Evolutionary conservation across 2,113 vertebrate genomes (phyloP), one percentile per base, ranked within the genome.

Genomic region (Syngnathus floridae): DNA sequence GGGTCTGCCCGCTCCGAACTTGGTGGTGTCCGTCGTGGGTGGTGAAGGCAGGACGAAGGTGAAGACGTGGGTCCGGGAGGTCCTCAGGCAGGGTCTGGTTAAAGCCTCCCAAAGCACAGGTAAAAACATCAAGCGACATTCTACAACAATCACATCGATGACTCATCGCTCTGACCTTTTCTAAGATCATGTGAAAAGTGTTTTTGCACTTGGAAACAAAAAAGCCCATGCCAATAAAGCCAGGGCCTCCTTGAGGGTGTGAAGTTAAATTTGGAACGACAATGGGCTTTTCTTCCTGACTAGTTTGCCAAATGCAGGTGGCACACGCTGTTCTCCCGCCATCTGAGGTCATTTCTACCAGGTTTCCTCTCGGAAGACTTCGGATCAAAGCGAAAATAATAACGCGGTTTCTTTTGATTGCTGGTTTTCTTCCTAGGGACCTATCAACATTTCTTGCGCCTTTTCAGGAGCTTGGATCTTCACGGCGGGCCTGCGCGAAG

Each of bases 91-190:
- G 11, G 94, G 93, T 8, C 88, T 96, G 75, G 93, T 95, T 67
- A 93, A 91, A 80, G 93, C 93, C 1, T 93, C 94, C 17, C 94
- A 95, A 75, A 94, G 92, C 83, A 95, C 94, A 90, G 94, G 94
- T 87, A 74, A 85, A 68, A 45, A 13, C 1, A 40, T 10, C 2
- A 31, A 31, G 3, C 26, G 3, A 31, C 26, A 21, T 21, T 4
- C 22, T 7, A n/a, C 21, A 38, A 41, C 19, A 65, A 65, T 60
- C 60, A 57, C 38, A 41, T 19, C 40, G 1, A 51, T 48, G 11
- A 37, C 17, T 62, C 64, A 54, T 4, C 41, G 57, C 36, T 10
- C 37, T 5, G 17, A 19, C 3, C 10, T 57, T 57, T 35, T 4
- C 10, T 6, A 60, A 21, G 19, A 40, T 41, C 57, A 40, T 6